These are phyloP conservation scores for Tigriopus californicus DNA, from an alignment of 2,888 invertebrate genomes.

Conservation along the genomic window DNA sequence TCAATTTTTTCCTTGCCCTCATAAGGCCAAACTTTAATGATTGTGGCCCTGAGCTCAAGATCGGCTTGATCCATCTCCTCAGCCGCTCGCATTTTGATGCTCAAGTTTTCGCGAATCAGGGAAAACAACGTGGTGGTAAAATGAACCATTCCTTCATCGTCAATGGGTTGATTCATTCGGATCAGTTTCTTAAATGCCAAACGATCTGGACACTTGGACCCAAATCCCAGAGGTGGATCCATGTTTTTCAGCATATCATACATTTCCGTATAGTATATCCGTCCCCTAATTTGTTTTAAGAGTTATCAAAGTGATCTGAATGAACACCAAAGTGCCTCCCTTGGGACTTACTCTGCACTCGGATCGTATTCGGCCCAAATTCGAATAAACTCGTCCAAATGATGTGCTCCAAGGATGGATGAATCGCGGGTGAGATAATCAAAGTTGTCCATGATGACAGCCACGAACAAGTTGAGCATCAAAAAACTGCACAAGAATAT, in stretches of 20 bases:
- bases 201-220: constrained; percentile 97
- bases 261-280: constrained; percentile 97
- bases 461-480: constrained; percentile 99
- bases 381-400: constrained; percentile 97
- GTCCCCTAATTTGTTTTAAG: constrained; percentile 47
- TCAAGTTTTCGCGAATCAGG: constrained; percentile 91
- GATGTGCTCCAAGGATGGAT: constrained; percentile 98
- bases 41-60: constrained; percentile 78
- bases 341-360: constrained; percentile 70
- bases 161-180: constrained; percentile 99
- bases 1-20: constrained; percentile 16
- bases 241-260: constrained; percentile 99
- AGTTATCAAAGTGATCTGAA: neutral
- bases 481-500: constrained; percentile 98
- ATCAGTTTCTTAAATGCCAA: constrained; percentile 97
- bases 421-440: constrained; percentile 98
- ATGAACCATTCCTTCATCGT: constrained; percentile 86
- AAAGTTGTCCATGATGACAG: constrained; percentile 99
- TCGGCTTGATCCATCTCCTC: constrained; percentile 99
- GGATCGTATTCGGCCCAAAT: constrained; percentile 99
- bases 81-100: constrained; percentile 93
- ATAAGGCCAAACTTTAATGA: constrained; percentile 40
- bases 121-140: constrained; percentile 98
- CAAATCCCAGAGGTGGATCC: constrained; percentile 98
- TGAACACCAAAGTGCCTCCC: neutral